Evolutionary conservation across 2,797 vertebrate species (phyloP), one percentile per base, ranked within the genome.

Genomic region (Mormyrops attenuatus): DNA sequence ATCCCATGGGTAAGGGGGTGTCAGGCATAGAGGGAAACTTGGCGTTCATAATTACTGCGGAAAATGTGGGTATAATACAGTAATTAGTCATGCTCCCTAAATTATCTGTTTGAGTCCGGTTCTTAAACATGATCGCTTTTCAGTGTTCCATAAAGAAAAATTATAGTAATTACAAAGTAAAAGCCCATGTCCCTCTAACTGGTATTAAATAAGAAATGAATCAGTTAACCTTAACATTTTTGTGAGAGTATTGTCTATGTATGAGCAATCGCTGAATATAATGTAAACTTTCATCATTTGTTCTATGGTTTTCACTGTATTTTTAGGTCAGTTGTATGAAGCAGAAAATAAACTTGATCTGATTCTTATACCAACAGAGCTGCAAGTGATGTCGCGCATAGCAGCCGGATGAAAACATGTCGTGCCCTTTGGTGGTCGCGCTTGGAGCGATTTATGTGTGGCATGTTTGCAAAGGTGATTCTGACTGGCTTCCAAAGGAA

Each of bases 181-280:
- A 85, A 50, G 77, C 77, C 77, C 41, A 80, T 80, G 38, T 80
- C 38, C 7, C 41, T 80, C 38, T 41, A 80, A 80, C 38, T 80
- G 38, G 66, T 38, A 73, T 73, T 73, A 80, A 80, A 80, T 80
- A 63, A 66, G 87, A 47, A 87, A 63, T 88, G 55, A 88, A 66
- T 88, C 11, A 88, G n/a, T 88, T 88, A 63, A 88, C 55, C 34
- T 88, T 88, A 44, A 88, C 38, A 66, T 49, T n/a, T 55, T 69
- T 69, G 44, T 50, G 77, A 80, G 17, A 80, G 6, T 44, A n/a
- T 80, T 80, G 38, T 47, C 77, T 80, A n/a, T 20, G 30, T 73
- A 73, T 73, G 66, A 38, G 66, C 13, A 73, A 73, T 73, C 30
- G 13, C 77, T 80, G 5, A 47, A 41, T 41, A 47, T 80, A 73